Base-by-base conservation (phyloP, 2,797 vertebrate genomes). In the Erpetoichthys calabaricus region DNA sequence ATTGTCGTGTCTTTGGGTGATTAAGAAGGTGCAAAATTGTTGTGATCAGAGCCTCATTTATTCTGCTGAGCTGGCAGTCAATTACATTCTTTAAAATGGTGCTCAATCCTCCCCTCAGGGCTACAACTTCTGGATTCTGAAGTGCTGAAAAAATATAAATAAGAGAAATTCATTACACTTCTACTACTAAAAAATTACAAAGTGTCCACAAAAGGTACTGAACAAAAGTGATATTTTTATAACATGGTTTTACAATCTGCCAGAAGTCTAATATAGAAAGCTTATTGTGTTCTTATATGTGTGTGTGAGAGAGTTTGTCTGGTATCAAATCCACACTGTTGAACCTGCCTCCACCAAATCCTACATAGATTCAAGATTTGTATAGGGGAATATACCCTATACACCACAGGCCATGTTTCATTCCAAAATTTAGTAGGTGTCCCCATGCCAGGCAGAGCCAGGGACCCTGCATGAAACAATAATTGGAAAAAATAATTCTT, bases 11-110 rank as follows among this genome's bases (percentile, higher is more conserved):
- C 64, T 89, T 91, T 59, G 94, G 96, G 77, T 99, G 96, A 84
- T 99, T 99, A 76, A 99, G 92, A 45, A 99, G 89, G 74, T 98
- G 95, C 62, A 98, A 87, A 72, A 98, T 84, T 67, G 96, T 99
- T 75, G 95, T 97, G 82, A 98, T 96, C 56, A 99, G 82, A 61
- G 95, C 95, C 80, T 99, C 96, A 47, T 98, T 99, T 84, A 99
- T 98, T 71, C 94, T 89, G 73, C 91, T 98, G 77, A 97, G 83
- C 58, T 97, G 95, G 76, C 93, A 98, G 78, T 99, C 96, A 25
- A 99, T 96, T 64, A 98, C 96, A 61, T 89, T 97, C 85, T 97
- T 98, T 61, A 99, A 77, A 72, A 99, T 96, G 69, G 96, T 97
- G 80, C 92, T 94, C 62, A 99, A 86, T 49, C 96, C 95, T 56